Conservation (phyloP, 2,113 vertebrate genomes). For the Lepisosteus osseus region DNA sequence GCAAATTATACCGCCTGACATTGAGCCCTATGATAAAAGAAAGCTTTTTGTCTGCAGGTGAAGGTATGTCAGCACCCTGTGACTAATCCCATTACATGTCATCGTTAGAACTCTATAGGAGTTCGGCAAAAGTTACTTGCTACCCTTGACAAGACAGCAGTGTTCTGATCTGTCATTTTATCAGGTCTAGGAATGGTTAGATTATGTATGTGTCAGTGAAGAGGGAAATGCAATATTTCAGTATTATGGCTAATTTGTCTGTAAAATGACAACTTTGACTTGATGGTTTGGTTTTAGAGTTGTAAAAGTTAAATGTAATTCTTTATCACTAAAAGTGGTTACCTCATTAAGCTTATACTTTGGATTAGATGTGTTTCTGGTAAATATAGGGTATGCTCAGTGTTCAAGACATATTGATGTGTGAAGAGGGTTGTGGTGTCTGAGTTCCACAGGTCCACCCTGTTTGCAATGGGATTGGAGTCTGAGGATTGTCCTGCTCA, state of each 20-base stretch:
- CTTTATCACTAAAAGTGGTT: background rate
- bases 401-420: background rate
- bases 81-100: conserved; percentile 58
- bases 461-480: too few species aligned
- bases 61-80: conserved; percentile 73
- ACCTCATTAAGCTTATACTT: background rate
- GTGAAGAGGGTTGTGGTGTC: background rate
- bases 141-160: conserved; percentile 44
- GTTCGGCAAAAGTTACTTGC: conserved; percentile 48
- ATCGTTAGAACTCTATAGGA: conserved; percentile 53
- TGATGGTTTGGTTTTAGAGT: background rate
- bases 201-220: background rate
- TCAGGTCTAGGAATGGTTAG: conserved; percentile 43
- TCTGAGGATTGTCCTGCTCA: too few species aligned
- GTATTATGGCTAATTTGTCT: background rate
- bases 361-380: background rate
- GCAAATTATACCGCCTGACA: conserved; percentile 73
- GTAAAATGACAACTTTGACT: background rate
- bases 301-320: background rate
- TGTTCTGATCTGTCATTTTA: conserved; percentile 58
- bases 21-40: conserved; percentile 69
- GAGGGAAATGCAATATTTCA: background rate
- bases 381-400: background rate
- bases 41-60: conserved; percentile 68
- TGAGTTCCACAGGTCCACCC: too few species aligned